Percentiles rank a stretch among this genome's conserved stretches.
These are phyloP conservation scores for Dendrocincla tyrannina DNA, from an alignment of 2,797 vertebrate species.

Conservation along the genomic window DNA sequence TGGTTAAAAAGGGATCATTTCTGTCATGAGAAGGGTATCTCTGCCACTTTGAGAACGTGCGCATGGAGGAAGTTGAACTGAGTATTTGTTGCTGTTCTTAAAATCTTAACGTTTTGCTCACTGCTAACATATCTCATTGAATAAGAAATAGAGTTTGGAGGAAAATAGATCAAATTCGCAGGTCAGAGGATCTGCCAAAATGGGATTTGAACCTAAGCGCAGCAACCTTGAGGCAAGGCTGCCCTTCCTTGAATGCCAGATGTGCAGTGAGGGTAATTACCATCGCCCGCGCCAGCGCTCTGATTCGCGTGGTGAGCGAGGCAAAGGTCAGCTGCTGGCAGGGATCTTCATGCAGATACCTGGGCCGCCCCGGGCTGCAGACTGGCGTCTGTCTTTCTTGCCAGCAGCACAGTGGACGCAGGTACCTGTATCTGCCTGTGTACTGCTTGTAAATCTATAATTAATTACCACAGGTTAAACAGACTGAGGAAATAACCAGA, in stretches of 20 bases:
- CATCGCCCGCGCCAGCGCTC: fast-evolving
- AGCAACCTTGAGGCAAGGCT: conserved; percentile 29
- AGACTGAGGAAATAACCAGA: conserved; percentile 23
- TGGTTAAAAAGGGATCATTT: neutral
- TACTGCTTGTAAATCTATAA: neutral
- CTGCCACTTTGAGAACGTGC: neutral
- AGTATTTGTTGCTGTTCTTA: neutral
- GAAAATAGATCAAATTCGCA: neutral
- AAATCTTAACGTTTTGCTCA: neutral
- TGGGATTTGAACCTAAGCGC: neutral
- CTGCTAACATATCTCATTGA: neutral
- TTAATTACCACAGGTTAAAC: conserved; percentile 46
- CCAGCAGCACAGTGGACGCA: neutral
- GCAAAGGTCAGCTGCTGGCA: neutral
- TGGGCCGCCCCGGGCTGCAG: neutral
- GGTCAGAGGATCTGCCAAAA: conserved; percentile 34
- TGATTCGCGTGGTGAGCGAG: fast-evolving
- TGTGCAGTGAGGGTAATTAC: conserved; percentile 4
- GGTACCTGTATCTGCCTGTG: neutral
- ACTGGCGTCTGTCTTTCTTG: neutral
- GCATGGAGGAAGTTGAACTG: neutral
- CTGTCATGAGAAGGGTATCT: neutral
- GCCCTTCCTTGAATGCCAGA: conserved; percentile 8
- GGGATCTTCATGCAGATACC: neutral
- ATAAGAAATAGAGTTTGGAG: neutral